These are phyloP conservation scores for Scrobipalpa costella DNA, from an alignment of 2,888 invertebrate species.

Conservation along the genomic window DNA sequence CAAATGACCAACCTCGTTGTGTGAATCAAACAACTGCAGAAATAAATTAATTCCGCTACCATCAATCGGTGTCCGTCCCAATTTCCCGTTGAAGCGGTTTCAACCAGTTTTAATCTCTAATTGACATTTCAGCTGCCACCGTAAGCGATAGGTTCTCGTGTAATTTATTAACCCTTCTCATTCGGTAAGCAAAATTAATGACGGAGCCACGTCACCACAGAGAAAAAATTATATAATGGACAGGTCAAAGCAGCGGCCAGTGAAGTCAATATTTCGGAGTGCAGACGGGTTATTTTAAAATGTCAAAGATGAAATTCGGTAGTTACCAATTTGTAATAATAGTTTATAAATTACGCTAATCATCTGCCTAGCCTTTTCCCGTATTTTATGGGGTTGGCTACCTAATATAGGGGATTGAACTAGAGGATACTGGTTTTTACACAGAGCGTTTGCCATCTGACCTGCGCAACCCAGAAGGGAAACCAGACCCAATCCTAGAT, in stretches of 20 bases:
- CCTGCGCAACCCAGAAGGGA: too few relatives aligned
- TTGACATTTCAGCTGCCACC: conserved; percentile 60
- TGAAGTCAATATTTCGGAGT: neutral
- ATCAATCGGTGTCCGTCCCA: conserved; percentile 57
- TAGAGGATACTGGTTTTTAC: too few relatives aligned
- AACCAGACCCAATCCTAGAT: too few relatives aligned
- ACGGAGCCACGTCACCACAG: conserved; percentile 27
- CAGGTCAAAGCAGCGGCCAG: neutral
- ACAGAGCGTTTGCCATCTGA: too few relatives aligned
- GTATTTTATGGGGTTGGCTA: too few relatives aligned
- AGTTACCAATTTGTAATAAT: too few relatives aligned
- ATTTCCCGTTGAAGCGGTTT: conserved; percentile 56
- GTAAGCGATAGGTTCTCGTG: conserved; percentile 49
- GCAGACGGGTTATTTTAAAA: neutral
- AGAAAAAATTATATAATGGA: conserved; percentile 28
- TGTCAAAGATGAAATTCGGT: neutral
- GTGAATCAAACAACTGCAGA: conserved; percentile 38
- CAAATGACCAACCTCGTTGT: neutral
- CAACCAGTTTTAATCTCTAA: conserved; percentile 66
- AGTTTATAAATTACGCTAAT: too few relatives aligned
- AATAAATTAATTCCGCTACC: conserved; percentile 58
- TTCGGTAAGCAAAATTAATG: conserved; percentile 38
- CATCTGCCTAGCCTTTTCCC: too few relatives aligned
- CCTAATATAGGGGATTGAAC: too few relatives aligned
- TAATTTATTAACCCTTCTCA: conserved; percentile 50